Conservation (phyloP, 2,888 invertebrate species). For the Sinopyrophorus schimmeli region DNA sequence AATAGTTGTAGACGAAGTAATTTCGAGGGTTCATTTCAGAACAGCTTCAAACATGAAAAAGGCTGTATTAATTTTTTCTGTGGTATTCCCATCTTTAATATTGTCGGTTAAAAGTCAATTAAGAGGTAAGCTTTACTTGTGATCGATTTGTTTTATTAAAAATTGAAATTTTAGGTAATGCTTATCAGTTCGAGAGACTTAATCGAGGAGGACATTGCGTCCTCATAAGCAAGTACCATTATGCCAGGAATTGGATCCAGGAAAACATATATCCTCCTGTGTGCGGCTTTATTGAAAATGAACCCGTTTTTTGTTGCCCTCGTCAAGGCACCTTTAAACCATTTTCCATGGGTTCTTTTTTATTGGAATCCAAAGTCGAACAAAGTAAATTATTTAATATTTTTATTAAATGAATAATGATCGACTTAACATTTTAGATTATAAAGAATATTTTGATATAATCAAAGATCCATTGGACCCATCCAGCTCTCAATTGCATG, state of each 20-base stretch:
- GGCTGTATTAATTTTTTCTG: too few relatives aligned
- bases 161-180: constrained; percentile 8
- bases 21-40: too few relatives aligned
- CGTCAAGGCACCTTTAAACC: background rate
- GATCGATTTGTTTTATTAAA: too few relatives aligned
- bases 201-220: constrained; percentile 32
- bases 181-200: constrained; percentile 21
- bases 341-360: background rate
- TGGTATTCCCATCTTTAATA: too few relatives aligned
- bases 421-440: constrained; percentile 14
- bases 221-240: constrained; percentile 6
- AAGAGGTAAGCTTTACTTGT: too few relatives aligned
- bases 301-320: constrained; percentile 26
- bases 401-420: background rate
- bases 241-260: constrained; percentile 5
- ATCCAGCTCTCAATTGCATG: constrained; percentile 1
- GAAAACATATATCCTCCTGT: constrained; percentile 3
- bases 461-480: too few relatives aligned
- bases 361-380: constrained; percentile 6
- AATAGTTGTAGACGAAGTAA: too few relatives aligned
- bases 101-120: too few relatives aligned
- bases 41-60: too few relatives aligned
- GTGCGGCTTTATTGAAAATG: constrained; percentile 19
- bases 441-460: constrained; percentile 2
- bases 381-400: constrained; percentile 7